Base-by-base conservation (phyloP, 2,888 invertebrate species). In the Stenichneumon culpator region DNA sequence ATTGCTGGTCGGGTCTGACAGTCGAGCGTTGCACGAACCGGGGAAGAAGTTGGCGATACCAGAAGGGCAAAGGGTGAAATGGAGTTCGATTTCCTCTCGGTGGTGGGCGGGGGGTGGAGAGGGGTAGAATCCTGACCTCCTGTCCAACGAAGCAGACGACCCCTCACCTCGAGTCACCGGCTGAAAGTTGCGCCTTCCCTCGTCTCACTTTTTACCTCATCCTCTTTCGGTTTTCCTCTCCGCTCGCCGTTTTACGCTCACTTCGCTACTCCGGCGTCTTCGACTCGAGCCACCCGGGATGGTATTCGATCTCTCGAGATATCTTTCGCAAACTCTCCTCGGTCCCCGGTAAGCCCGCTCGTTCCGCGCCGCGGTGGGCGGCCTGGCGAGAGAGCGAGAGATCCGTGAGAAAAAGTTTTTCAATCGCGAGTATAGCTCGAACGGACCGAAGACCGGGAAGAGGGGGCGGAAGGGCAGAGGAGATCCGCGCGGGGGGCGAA, bases 331-430 rank as follows among this genome's bases (percentile, higher is more conserved):
- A 82, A 82, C 87, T 80, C 79, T 69, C 74, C 63, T 54, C 19
- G 6, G 2, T 39, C 54, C 72, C 60, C 77, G 57, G 79, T 83
- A 81, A 83, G 83, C 84, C 84, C 57, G 86, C 73, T 85, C 83
- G 77, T 83, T 86, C 79, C 78, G 57, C 75, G 77, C 57, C 74
- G 72, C 77, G 78, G 78, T 65, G 57, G 68, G 25, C 39, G 67
- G 22, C 54, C 19, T 0, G n/a, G 68, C 6, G 63, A 25, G 60
- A 60, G 73, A 25, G 60, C 5, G 67, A 60, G 32, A 60, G 50
- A 73, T 83, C 84, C 87, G 79, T 82, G 86, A 83, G 63, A 63
- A 63, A 91, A 92, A 92, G 90, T 92, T 92, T 92, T 92, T 91
- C 92, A 92, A 92, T 92, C 89, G 90, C 82, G 86, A 86, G 87